phyloP scores from a whole-genome alignment of 2,888 invertebrate genomes.

The Drosophila testacea region DNA sequence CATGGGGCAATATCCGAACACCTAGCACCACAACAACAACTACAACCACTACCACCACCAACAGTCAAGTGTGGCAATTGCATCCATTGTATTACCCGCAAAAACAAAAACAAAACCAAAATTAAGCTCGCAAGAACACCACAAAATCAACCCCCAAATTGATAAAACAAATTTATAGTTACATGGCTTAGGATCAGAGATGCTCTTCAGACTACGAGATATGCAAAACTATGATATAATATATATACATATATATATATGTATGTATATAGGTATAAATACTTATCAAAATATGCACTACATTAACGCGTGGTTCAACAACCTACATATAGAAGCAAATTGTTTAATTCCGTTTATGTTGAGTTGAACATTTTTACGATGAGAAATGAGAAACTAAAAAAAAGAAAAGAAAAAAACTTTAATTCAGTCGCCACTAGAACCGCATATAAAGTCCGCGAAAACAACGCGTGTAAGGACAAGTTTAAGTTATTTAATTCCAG shows the following conservation, averaged over 20 bases:
- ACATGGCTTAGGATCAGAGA: slow-evolving; percentile 45
- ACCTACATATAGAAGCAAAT: slow-evolving; percentile 34
- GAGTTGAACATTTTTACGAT: slow-evolving; percentile 45
- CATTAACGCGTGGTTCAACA: slow-evolving; percentile 70
- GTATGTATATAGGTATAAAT: slow-evolving; percentile 68
- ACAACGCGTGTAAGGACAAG: slow-evolving; percentile 66
- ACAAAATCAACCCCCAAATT: slow-evolving; percentile 37
- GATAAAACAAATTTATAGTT: slow-evolving; percentile 26
- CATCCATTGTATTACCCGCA: slow-evolving; percentile 24
- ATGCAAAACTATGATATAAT: slow-evolving; percentile 73
- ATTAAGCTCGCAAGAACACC: slow-evolving; percentile 7
- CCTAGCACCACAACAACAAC: slow-evolving; percentile 14
- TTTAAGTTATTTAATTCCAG: slow-evolving; percentile 80
- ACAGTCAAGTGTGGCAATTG: slow-evolving; percentile 21
- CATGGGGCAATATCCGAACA: slow-evolving; percentile 13
- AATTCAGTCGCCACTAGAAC: slow-evolving; percentile 70
- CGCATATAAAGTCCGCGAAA: slow-evolving; percentile 58
- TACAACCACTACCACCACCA: slow-evolving; percentile 10
- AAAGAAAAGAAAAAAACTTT: slow-evolving; percentile 14
- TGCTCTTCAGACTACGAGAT: slow-evolving; percentile 52
- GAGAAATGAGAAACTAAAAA: slow-evolving; percentile 12
- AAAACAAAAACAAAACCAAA: slow-evolving; percentile 9
- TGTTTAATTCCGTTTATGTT: slow-evolving; percentile 68
- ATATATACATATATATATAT: slow-evolving; percentile 66
- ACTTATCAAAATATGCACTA: slow-evolving; percentile 74